Conservation (phyloP, 2,113 vertebrate species). For the Diadophis punctatus region DNA sequence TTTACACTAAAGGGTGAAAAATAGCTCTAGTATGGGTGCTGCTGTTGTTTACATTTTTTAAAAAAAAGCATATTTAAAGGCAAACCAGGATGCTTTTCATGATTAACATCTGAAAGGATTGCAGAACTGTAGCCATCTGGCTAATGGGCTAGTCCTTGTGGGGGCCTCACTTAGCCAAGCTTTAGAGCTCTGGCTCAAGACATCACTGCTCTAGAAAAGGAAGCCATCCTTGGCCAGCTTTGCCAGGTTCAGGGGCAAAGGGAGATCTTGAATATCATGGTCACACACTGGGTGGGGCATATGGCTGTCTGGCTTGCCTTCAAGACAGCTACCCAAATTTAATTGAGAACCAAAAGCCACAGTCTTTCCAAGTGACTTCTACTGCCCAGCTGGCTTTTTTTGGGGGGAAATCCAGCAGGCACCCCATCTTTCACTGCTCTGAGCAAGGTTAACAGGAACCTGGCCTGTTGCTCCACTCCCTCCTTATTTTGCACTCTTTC, state of each 20-base stretch:
- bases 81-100: background rate
- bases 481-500: no score
- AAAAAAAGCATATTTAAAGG: background rate
- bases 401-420: background rate
- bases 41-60: background rate
- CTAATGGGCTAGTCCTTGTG: background rate
- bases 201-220: background rate
- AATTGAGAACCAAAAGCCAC: background rate
- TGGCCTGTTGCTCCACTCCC: background rate
- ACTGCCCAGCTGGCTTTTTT: background rate
- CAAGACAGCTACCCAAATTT: background rate
- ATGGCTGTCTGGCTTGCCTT: background rate
- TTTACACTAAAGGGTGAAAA: background rate
- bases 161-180: background rate
- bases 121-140: background rate
- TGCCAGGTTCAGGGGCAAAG: background rate
- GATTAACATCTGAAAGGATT: background rate
- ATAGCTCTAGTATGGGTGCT: background rate
- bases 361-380: background rate
- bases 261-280: background rate
- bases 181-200: background rate
- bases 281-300: background rate
- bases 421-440: no score
- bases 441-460: background rate
- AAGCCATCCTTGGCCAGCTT: background rate